phyloP scores from a whole-genome alignment of 2,797 vertebrate genomes.

The Lophotriccus pileatus region DNA sequence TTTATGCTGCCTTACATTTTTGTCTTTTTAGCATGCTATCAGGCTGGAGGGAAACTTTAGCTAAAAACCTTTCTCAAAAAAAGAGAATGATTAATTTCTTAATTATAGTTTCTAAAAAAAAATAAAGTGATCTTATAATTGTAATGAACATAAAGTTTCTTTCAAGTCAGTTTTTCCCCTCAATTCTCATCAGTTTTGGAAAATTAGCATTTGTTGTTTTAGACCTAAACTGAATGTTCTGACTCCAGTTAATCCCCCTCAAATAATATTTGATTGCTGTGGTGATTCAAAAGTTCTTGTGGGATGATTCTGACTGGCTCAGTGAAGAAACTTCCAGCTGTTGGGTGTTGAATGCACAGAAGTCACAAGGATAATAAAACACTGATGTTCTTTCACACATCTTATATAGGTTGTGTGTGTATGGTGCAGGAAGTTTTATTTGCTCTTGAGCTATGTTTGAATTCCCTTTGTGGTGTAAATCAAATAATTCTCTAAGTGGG shows the following conservation, averaged over 20 bases:
- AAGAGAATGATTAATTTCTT: background rate
- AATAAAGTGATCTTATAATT: background rate
- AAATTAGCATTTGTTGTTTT: background rate
- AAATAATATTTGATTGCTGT: background rate
- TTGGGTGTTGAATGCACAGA: background rate
- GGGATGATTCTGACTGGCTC: background rate
- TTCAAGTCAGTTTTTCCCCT: background rate
- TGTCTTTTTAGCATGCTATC: background rate
- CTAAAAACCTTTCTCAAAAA: background rate
- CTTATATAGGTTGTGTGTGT: background rate
- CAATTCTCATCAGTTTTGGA: background rate
- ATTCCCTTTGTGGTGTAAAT: slow-evolving; percentile 43
- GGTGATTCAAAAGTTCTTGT: background rate
- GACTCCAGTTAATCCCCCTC: background rate
- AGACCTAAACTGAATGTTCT: background rate
- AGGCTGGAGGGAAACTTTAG: background rate
- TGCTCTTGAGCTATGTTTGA: slow-evolving; percentile 24
- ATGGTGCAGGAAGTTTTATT: background rate
- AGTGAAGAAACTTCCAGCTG: background rate
- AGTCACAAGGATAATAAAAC: background rate
- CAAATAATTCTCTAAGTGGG: background rate
- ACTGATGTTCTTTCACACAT: background rate
- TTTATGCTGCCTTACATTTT: background rate
- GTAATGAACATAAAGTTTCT: background rate
- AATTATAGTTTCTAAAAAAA: background rate